Evolutionary conservation across 2,797 vertebrate species (phyloP).

Genomic region (Pagetopsis macropterus): DNA sequence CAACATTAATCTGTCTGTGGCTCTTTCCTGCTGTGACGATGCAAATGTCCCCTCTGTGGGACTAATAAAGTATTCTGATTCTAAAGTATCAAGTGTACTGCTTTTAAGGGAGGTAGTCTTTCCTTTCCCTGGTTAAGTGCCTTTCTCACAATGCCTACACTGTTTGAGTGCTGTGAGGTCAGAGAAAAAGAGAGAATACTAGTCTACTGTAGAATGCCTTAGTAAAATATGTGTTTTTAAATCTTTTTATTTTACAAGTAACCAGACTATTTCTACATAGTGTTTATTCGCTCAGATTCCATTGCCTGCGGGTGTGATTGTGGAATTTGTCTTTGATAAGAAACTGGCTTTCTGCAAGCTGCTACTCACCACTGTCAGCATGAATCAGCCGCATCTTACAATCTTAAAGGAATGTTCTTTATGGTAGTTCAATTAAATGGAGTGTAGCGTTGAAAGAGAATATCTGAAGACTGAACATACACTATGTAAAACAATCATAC

Average conservation of each 20-base stretch:
- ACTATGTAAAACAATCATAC: background rate
- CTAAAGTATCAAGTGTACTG: too few relatives aligned
- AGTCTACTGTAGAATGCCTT: constrained; percentile 22
- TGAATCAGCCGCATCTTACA: constrained; percentile 43
- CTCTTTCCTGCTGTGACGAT: too few relatives aligned
- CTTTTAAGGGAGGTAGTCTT: too few relatives aligned
- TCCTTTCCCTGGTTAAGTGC: too few relatives aligned
- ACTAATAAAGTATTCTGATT: too few relatives aligned
- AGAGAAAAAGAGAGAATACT: constrained; percentile 20
- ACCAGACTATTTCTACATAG: constrained; percentile 30
- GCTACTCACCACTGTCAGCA: constrained; percentile 46
- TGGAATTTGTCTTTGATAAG: constrained; percentile 70
- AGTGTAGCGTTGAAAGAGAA: background rate
- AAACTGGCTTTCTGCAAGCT: constrained; percentile 58
- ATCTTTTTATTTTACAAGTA: constrained; percentile 37
- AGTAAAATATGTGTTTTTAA: constrained; percentile 47
- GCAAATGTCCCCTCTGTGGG: too few relatives aligned
- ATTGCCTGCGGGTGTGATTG: constrained; percentile 50
- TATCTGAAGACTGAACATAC: constrained; percentile 1
- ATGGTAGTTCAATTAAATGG: constrained; percentile 49
- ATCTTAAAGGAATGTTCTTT: constrained; percentile 33
- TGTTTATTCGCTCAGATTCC: constrained; percentile 25
- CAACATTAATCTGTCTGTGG: too few relatives aligned
- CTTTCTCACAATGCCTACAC: too few relatives aligned
- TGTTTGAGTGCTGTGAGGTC: background rate